A percentile compares a stretch with the other conserved stretches of the same genome.
These are phyloP conservation scores for Holcopasites calliopsidis DNA, from an alignment of 1,140 invertebrate species.

Conservation along the genomic window DNA sequence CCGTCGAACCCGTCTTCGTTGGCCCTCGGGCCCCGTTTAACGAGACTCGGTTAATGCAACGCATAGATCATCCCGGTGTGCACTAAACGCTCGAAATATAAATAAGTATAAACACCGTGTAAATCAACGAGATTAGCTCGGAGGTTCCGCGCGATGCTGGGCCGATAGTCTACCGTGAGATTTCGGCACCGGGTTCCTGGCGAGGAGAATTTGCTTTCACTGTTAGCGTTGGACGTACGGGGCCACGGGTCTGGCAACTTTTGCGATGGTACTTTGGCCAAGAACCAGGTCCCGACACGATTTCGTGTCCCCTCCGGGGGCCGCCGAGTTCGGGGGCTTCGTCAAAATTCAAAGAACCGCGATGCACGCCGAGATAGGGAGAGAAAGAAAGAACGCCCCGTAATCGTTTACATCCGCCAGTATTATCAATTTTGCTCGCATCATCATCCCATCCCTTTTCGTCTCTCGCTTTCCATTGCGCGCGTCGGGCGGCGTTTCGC, in stretches of 20 bases:
- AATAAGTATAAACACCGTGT: constrained; percentile 78
- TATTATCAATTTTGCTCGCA: constrained; percentile 72
- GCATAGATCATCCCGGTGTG: constrained; percentile 77
- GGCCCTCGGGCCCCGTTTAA: constrained; percentile 74
- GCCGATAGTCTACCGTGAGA: constrained; percentile 58
- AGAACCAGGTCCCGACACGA: constrained; percentile 64
- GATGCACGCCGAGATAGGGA: not conserved
- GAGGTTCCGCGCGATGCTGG: constrained; percentile 62
- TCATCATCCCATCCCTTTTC: constrained; percentile 53
- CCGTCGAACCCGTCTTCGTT: constrained; percentile 66
- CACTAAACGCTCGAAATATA: constrained; percentile 77
- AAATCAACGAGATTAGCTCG: constrained; percentile 75
- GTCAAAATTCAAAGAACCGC: constrained; percentile 57
- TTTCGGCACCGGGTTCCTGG: not conserved
- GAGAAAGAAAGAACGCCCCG: constrained; percentile 40
- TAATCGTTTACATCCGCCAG: constrained; percentile 71
- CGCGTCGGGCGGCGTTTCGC: constrained; percentile 46
- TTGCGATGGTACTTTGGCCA: constrained; percentile 61
- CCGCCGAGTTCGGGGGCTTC: constrained; percentile 7
- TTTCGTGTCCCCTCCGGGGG: constrained; percentile 55
- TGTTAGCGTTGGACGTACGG: too few species aligned
- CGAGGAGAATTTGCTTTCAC: constrained; percentile 63
- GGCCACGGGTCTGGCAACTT: constrained; percentile 44
- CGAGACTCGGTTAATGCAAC: constrained; percentile 79
- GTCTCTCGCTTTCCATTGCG: constrained; percentile 54